phyloP scores from a whole-genome alignment of 1,140 invertebrate species.

The Apocrypta bakeri region DNA sequence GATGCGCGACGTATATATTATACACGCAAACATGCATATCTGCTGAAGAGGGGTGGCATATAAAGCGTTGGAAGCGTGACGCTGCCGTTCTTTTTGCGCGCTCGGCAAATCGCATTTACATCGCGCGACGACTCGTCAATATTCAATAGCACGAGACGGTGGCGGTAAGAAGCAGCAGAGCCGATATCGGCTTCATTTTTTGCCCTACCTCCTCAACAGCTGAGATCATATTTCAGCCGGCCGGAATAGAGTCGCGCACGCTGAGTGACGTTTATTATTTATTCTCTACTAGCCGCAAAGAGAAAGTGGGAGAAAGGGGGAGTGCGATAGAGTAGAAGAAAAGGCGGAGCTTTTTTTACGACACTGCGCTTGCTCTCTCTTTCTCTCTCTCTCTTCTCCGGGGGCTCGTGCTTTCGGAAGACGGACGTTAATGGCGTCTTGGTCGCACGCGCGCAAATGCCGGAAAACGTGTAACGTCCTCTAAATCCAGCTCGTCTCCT shows the following conservation, averaged over 20 bases:
- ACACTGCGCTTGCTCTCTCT: neutral
- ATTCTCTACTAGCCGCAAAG: conserved; percentile 35
- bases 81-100: neutral
- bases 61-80: too few relatives aligned
- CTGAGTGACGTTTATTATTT: conserved; percentile 66
- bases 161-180: neutral
- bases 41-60: too few relatives aligned
- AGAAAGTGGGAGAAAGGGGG: too few relatives aligned
- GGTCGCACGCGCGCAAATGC: conserved; percentile 45
- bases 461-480: neutral
- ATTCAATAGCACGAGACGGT: neutral
- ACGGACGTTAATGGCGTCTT: conserved; percentile 57
- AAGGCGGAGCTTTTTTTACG: conserved; percentile 53
- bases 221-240: conserved; percentile 54
- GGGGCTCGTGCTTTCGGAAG: conserved; percentile 46
- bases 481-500: conserved; percentile 36
- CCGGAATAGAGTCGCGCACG: conserved; percentile 22
- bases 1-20: too few relatives aligned
- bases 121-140: neutral
- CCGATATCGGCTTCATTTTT: conserved; percentile 24
- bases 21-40: too few relatives aligned
- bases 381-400: neutral
- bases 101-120: neutral
- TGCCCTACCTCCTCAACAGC: neutral
- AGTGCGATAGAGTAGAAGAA: conserved; percentile 52